Evolutionary conservation across 1,140 invertebrate species (phyloP).

Genomic region (Ceratosolen solmsi): DNA sequence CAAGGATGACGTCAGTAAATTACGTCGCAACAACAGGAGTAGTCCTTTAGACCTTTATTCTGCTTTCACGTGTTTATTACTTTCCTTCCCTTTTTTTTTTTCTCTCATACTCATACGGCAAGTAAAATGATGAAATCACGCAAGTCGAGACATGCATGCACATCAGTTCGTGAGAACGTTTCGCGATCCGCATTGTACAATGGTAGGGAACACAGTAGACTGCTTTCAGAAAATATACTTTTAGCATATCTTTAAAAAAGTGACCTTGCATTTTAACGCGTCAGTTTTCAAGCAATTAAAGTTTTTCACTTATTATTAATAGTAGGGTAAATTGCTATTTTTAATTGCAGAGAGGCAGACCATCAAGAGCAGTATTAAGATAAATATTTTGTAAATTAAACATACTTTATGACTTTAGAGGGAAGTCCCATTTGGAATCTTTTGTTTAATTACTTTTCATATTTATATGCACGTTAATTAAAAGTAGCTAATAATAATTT

Average conservation of each 20-base stretch:
- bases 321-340: not conserved
- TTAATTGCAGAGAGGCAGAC: conserved; percentile 16
- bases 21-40: not conserved
- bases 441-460: too few species aligned
- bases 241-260: not conserved
- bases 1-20: conserved; percentile 8
- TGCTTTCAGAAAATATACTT: not conserved
- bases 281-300: not conserved
- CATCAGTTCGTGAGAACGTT: conserved; percentile 38
- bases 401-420: too few species aligned
- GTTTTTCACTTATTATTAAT: not conserved
- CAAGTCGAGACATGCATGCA: conserved; percentile 18
- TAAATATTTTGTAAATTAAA: conserved; percentile 1
- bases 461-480: too few species aligned
- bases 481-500: too few species aligned
- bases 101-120: not conserved
- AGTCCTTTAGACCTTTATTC: not conserved
- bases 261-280: not conserved
- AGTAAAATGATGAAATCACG: conserved; percentile 34
- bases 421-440: too few species aligned
- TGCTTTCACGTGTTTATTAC: not conserved
- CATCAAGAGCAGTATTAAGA: not conserved
- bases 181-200: not conserved
- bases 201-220: not conserved
- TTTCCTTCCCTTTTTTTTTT: not conserved